phyloP scores from a whole-genome alignment of 1,140 invertebrate genomes.

The Panulirus ornatus region DNA sequence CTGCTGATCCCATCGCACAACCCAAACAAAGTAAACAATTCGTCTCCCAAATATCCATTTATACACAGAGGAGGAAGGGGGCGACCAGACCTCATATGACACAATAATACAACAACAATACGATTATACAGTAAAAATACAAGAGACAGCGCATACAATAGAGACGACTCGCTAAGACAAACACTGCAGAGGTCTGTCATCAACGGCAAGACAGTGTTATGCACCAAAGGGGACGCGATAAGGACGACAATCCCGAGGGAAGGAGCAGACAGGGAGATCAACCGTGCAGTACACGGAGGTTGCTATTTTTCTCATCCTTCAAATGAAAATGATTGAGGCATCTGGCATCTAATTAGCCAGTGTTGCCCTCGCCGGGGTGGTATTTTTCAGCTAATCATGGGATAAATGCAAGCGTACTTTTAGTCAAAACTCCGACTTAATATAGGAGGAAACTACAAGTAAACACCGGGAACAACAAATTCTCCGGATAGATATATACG shows the following conservation, averaged over 20 bases:
- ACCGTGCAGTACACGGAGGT: too few species aligned
- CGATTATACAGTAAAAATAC: slow-evolving; percentile 41
- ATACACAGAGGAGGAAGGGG: not conserved
- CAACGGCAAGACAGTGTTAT: too few species aligned
- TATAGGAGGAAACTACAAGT: too few species aligned
- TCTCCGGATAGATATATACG: too few species aligned
- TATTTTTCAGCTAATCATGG: too few species aligned
- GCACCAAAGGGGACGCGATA: too few species aligned
- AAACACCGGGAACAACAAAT: too few species aligned
- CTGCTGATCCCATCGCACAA: not conserved
- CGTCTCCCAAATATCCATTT: slow-evolving; percentile 8
- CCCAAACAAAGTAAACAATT: slow-evolving; percentile 6
- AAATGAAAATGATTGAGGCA: not conserved
- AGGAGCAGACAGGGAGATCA: too few species aligned
- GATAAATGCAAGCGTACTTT: too few species aligned
- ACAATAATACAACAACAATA: slow-evolving; percentile 44
- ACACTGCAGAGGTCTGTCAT: slow-evolving; percentile 10
- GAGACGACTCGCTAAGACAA: slow-evolving; percentile 25
- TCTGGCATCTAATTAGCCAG: slow-evolving; percentile 8
- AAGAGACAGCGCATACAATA: slow-evolving; percentile 3
- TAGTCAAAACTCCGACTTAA: too few species aligned
- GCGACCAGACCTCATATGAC: not conserved
- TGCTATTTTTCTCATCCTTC: too few species aligned
- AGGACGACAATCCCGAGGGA: too few species aligned
- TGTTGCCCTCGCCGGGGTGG: not conserved